Evolutionary conservation across 2,797 vertebrate species (phyloP), one percentile per base, ranked within the genome.

Genomic region (Rhyacichthys aspro): DNA sequence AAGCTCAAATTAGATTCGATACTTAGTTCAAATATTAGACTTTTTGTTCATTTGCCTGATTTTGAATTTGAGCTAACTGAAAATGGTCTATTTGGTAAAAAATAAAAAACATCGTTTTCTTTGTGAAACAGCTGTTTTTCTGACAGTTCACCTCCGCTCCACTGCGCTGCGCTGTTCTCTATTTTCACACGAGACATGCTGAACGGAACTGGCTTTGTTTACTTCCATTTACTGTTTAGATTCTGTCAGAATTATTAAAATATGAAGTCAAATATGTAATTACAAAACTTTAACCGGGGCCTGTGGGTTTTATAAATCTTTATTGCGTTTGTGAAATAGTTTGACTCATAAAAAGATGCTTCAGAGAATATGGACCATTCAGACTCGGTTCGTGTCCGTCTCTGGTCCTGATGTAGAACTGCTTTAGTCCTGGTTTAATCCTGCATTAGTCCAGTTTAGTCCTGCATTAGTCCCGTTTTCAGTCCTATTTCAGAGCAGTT

Each of bases 171-270:
- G 48, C 48, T 50, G 33, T 50, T 37, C 47, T 5, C 18, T 36
- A 32, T 16, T 15, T 36, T 0, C 33, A 10, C 23, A 36, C n/a
- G 15, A 36, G 34, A 36, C 28, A 2, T 9, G 17, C 33, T 4
- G 9, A 8, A 18, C 48, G 48, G 48, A 50, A 50, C 48, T 50
- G 15, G 48, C 48, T 50, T 50, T 50, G 48, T 50, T 50, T 50
- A 50, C 48, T 50, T 50, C 48, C 48, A 50, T 37, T 50, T 33
- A 50, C 32, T 12, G n/a, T 36, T 17, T 5, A 36, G 15, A 50
- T 11, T 18, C 48, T 18, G 33, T 17, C 11, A 17, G 17, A 49
- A 50, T 6, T 2, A 18, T 11, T 8, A 18, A 36, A 37, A 36
- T 33, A 1, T 12, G 9, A 17, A 16, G 9, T 37, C 11, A 3